These are phyloP conservation scores for Triplophysa rosa DNA, from an alignment of 2,113 vertebrate genomes.

Conservation along the genomic window DNA sequence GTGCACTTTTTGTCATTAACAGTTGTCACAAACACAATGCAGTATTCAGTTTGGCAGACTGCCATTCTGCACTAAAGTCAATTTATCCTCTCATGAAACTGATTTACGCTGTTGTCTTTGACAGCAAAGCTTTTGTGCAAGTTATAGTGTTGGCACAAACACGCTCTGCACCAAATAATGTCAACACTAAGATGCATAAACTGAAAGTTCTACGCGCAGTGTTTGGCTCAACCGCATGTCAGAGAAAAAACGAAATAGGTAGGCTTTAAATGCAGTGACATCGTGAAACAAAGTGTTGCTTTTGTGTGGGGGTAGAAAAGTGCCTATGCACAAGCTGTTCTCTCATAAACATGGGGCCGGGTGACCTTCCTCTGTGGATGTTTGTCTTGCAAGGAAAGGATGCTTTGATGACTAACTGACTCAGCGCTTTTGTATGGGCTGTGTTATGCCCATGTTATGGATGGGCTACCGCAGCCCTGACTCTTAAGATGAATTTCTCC, in stretches of 20 bases:
- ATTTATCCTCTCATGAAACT: conserved; percentile 4
- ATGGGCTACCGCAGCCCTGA: conserved; percentile 13
- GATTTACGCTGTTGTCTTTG: neutral
- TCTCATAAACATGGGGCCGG: conserved; percentile 22
- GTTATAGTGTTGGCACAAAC: conserved; percentile 21
- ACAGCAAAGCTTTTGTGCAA: conserved; percentile 24
- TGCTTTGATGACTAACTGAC: conserved; percentile 40
- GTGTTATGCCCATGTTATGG: conserved; percentile 18
- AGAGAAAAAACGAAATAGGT: neutral
- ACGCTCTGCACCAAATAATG: conserved; percentile 10
- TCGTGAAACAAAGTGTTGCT: conserved; percentile 11
- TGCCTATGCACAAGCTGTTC: conserved; percentile 17
- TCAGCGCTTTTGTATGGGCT: conserved; percentile 39
- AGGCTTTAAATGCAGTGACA: conserved; percentile 33
- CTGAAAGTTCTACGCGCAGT: neutral
- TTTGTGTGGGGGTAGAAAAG: neutral
- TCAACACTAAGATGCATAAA: conserved; percentile 31
- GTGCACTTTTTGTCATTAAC: neutral
- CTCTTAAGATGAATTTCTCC: conserved; percentile 26
- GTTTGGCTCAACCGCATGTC: neutral
- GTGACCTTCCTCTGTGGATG: conserved; percentile 38
- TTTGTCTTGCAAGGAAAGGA: conserved; percentile 40
- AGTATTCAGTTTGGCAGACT: neutral
- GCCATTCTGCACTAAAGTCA: conserved; percentile 23
- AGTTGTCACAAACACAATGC: conserved; percentile 2